A percentile compares a stretch with the other conserved stretches of the same genome.
Evolutionary conservation across 2,888 invertebrate species (phyloP).

Genomic region (Acleris holmiana): DNA sequence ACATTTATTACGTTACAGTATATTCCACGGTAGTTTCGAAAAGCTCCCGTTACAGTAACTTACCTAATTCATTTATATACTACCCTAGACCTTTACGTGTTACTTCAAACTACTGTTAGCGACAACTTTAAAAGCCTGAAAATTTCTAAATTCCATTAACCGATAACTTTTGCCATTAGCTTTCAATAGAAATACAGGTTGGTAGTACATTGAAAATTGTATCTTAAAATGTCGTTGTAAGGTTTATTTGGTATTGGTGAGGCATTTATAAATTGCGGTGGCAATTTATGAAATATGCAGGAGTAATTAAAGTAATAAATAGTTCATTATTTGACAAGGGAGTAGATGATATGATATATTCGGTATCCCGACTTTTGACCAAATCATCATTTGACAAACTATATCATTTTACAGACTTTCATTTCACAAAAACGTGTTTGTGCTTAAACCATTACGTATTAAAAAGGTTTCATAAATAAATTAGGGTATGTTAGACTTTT

Average conservation of each 20-base stretch:
- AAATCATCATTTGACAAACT: too few species aligned
- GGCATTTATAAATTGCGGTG: not conserved
- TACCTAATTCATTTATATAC: slow-evolving; percentile 19
- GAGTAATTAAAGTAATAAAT: too few species aligned
- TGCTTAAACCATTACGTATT: too few species aligned
- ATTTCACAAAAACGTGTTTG: too few species aligned
- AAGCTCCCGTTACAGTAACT: slow-evolving; percentile 10
- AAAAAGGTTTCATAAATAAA: too few species aligned
- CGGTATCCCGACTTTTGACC: too few species aligned
- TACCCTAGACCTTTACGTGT: not conserved
- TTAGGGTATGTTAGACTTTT: too few species aligned
- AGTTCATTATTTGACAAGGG: too few species aligned
- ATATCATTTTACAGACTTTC: too few species aligned
- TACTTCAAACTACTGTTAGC: slow-evolving; percentile 19
- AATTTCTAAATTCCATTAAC: slow-evolving; percentile 32
- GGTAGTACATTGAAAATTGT: not conserved
- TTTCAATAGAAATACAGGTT: slow-evolving; percentile 1
- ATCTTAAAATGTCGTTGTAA: not conserved
- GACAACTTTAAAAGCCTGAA: slow-evolving; percentile 24
- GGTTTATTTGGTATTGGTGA: not conserved
- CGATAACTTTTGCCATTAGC: slow-evolving; percentile 34
- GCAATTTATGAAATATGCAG: too few species aligned
- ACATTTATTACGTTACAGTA: too few species aligned
- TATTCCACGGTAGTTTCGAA: not conserved
- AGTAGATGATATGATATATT: too few species aligned